Percentiles rank a stretch among this genome's conserved stretches.
These are phyloP conservation scores for Eristalinus sepulchralis DNA, from an alignment of 2,888 invertebrate species.

Conservation along the genomic window DNA sequence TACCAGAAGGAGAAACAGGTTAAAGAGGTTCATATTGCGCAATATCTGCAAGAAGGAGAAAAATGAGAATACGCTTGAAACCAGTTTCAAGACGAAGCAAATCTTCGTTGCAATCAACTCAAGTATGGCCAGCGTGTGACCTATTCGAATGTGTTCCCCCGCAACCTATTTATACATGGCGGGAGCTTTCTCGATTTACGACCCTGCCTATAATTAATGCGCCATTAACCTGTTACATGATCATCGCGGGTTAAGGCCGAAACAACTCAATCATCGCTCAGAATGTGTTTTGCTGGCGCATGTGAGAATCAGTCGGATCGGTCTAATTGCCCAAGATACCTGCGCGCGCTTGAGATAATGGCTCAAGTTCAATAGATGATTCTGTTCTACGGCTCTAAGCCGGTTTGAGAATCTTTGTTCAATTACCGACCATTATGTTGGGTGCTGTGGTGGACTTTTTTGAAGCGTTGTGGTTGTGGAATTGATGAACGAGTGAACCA, in stretches of 20 bases:
- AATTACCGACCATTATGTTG: background rate
- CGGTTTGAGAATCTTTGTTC: background rate
- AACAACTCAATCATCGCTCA: background rate
- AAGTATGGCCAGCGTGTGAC: background rate
- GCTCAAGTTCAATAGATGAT: constrained; percentile 4
- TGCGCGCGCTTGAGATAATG: background rate
- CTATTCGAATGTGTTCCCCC: background rate
- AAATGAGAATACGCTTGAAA: background rate
- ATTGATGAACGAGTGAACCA: background rate
- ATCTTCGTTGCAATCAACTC: background rate
- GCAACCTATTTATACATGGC: background rate
- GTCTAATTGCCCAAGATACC: background rate
- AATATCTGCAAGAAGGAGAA: background rate
- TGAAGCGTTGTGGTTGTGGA: background rate
- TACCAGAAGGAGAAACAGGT: background rate
- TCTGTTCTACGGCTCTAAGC: background rate
- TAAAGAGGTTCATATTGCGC: background rate
- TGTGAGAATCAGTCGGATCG: background rate
- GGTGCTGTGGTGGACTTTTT: background rate
- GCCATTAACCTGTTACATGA: constrained; percentile 43
- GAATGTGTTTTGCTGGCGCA: background rate
- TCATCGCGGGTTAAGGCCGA: constrained; percentile 49
- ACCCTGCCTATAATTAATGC: constrained; percentile 39
- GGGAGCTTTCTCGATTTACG: constrained; percentile 5
- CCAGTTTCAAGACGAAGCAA: background rate